Conservation (phyloP, 2,113 vertebrate species). For the Hiodon alosoides region DNA sequence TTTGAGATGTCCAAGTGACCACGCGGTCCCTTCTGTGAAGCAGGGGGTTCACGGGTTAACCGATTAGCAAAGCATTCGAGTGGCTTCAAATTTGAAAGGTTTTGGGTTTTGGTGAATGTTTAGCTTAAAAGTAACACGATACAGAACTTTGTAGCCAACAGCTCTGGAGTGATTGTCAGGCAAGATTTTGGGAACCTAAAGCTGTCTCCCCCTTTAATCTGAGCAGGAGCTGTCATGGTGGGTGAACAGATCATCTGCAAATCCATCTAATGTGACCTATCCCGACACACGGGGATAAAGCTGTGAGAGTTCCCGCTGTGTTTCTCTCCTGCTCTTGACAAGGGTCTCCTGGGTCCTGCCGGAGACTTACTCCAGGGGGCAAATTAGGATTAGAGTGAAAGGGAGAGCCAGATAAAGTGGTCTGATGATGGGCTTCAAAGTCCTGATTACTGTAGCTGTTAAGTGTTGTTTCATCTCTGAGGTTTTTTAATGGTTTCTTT, state of each 20-base stretch:
- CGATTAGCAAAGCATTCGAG: no score
- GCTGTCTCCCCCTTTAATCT: background rate
- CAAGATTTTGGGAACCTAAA: background rate
- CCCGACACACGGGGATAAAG: slow-evolving; percentile 48
- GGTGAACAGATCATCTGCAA: slow-evolving; percentile 20
- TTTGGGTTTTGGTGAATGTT: no score
- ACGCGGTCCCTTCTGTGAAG: no score
- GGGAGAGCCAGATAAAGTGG: background rate
- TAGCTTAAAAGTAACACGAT: no score
- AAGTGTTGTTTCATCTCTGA: background rate
- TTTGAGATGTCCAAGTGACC: no score
- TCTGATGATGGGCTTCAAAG: background rate
- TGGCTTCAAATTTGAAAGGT: no score
- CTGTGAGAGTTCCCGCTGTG: slow-evolving; percentile 51
- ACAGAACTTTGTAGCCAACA: no score
- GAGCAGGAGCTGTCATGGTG: slow-evolving; percentile 2
- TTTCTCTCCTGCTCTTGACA: slow-evolving; percentile 42
- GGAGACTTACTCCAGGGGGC: slow-evolving; percentile 12
- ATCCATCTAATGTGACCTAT: slow-evolving; percentile 44
- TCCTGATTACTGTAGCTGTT: background rate
- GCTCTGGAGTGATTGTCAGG: no score
- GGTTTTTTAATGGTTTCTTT: background rate
- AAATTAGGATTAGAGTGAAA: slow-evolving; percentile 43
- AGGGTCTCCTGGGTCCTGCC: slow-evolving; percentile 46
- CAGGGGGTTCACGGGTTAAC: no score